Percentiles rank a stretch among this genome's conserved stretches.
phyloP scores from a whole-genome alignment of 2,888 invertebrate genomes.

The Blastobasis adustella region DNA sequence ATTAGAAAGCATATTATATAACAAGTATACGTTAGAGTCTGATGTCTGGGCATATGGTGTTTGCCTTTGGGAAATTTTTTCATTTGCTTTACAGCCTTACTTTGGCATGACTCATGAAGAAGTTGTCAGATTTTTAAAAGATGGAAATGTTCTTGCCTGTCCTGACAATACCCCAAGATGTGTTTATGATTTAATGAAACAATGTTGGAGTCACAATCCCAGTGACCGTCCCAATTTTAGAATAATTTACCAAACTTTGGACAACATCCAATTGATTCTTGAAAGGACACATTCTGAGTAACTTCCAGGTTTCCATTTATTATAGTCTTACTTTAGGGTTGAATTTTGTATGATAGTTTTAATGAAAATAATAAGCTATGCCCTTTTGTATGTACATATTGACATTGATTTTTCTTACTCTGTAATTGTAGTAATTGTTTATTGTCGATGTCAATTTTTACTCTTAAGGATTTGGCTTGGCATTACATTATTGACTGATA shows the following conservation, averaged over 20 bases:
- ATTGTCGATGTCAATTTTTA: slow-evolving; percentile 13
- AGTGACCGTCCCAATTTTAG: slow-evolving; percentile 90
- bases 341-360: slow-evolving; percentile 23
- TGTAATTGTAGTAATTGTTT: slow-evolving; percentile 5
- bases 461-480: slow-evolving; percentile 7
- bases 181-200: slow-evolving; percentile 93
- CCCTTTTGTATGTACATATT: slow-evolving; percentile 4
- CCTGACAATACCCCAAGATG: slow-evolving; percentile 92
- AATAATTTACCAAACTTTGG: slow-evolving; percentile 85
- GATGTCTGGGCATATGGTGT: slow-evolving; percentile 99
- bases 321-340: slow-evolving; percentile 12
- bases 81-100: slow-evolving; percentile 96
- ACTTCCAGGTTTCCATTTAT: slow-evolving; percentile 11
- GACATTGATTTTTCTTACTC: too few relatives aligned
- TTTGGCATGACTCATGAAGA: slow-evolving; percentile 98
- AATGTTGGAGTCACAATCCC: slow-evolving; percentile 94
- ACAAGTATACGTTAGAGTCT: slow-evolving; percentile 96
- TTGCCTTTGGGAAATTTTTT: slow-evolving; percentile 97
- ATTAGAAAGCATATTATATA: slow-evolving; percentile 95
- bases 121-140: slow-evolving; percentile 95
- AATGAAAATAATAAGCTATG: slow-evolving; percentile 5
- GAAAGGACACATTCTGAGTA: slow-evolving; percentile 63
- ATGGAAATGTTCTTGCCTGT: slow-evolving; percentile 91
- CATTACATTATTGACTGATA: neutral
- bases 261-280: slow-evolving; percentile 76